Base-by-base conservation (phyloP, 2,113 vertebrate species). In the Oxyruncus cristatus region DNA sequence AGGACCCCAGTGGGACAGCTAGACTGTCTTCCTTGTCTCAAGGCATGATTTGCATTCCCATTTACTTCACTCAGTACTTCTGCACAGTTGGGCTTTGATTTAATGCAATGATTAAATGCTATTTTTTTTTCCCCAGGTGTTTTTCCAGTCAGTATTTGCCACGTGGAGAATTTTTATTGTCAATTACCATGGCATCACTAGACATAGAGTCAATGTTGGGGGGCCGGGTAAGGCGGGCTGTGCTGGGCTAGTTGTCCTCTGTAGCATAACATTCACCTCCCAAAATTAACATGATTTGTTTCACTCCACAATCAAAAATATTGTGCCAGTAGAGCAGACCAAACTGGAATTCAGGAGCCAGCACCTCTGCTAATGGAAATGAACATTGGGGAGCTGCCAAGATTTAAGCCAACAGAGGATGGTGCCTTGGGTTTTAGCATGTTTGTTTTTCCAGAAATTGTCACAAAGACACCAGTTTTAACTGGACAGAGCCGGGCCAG, bases 391-490 rank as follows among this genome's bases (percentile, higher is more conserved):
- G 63, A 89, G n/a, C 35, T 85, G 42, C 50, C 2, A 6, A 67
- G 75, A n/a, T 75, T 82, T 73, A 21, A 72, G 49, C 66, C 81
- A 88, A 58, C 9, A 53, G 68, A 86, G 33, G 35, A 72, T 67
- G 37, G 85, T 87, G 65, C 58, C 28, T 59, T 50, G 71, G 62
- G 23, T 81, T 92, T 82, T 93, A 35, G 19, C 73, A 11, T 88
- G 44, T 76, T 85, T 80, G 8, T 94, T 94, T 96, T 96, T 94
- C 67, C 87, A 83, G 76, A 95, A 95, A 53, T 84, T 37, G 88
- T 80, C 80, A 77, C 63, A 91, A 84, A 92, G 94, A 83, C 89
- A 71, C 91, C 76, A 72, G 67, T 81, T 95, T 95, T 96, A 85
- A 62, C 76, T 86, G 89, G 94, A 46, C 44, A 59, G 95, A 58